Conservation (phyloP, 30 jellyfish, hydroid and myxozoan genomes). For the Phacellophora camtschatica region DNA sequence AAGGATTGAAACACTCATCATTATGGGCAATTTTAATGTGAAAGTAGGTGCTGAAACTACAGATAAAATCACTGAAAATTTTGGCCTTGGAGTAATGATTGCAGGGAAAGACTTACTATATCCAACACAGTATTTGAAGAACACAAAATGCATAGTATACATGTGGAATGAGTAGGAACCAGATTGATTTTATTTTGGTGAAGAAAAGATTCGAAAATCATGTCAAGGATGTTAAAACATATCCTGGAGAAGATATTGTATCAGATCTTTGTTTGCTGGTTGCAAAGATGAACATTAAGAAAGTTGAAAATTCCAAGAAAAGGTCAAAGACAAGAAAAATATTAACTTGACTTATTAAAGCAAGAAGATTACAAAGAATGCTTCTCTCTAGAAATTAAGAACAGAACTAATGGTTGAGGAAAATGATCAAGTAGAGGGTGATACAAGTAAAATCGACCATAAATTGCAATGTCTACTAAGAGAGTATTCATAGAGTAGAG, state of each 20-base stretch:
- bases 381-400: not conserved
- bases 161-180: not conserved
- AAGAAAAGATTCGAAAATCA: not conserved
- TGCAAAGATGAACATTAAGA: not conserved
- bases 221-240: not conserved
- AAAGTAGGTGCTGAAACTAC: not conserved
- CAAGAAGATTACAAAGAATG: not conserved
- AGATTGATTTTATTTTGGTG: slow-evolving; percentile 21
- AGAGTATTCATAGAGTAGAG: not conserved
- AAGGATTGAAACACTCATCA: not conserved
- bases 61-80: not conserved
- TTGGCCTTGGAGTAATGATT: slow-evolving; percentile 9
- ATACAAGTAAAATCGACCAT: not conserved
- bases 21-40: slow-evolving; percentile 19
- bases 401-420: not conserved
- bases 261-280: not conserved
- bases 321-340: not conserved
- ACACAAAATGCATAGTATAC: not conserved
- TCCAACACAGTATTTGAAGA: not conserved
- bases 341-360: not conserved
- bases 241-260: slow-evolving; percentile 30
- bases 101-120: not conserved
- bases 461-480: not conserved
- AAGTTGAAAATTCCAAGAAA: not conserved
- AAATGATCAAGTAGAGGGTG: not conserved